Base-by-base conservation (phyloP, 2,113 vertebrate species). In the Sinosuthora webbiana region DNA sequence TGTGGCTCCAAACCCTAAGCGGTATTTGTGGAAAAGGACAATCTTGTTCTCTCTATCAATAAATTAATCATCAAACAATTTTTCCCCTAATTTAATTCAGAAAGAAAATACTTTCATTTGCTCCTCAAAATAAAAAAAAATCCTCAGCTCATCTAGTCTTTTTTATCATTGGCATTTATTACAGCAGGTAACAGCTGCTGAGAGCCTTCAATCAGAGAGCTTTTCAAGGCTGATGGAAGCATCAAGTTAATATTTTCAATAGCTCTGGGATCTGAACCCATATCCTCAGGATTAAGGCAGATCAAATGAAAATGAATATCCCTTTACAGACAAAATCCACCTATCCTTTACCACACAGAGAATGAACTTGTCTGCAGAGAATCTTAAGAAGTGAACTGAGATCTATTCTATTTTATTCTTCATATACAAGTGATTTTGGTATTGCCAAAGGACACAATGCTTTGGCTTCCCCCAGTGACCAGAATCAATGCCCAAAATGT, bases 241-340 rank as follows among this genome's bases (percentile, higher is more conserved):
- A 96, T 73, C 88, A 95, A 84, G 62, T 60, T 97, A 90, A 83
- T 94, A 89, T 88, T 80, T 95, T 88, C 90, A 80, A 50, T 89
- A 85, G 53, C 90, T 89, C 53, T 86, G 82, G 69, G 89, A 95
- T 95, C 88, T 88, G 76, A 93, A 94, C 56, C 63, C 39, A 65
- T 81, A 97, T 92, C 73, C 82, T 87, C 63, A 63, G 93, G 95
- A 97, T 97, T 97, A 97, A 95, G 90, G 87, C 75, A 96, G 93
- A 97, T 95, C 79, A 94, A 92, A 68, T 96, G 69, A 74, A 97
- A 96, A 96, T 64, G 9, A 94, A 74, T 94, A 82, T 41, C 44
- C 67, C 69, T 87, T 95, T 77, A 82, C 71, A 80, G 55, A 83
- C 6, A 83, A 91, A 89, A 89, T 56, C 71, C 64, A 95, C 44